Evolutionary conservation across 2,113 vertebrate genomes (phyloP), one percentile per base, ranked within the genome.

Genomic region (Microcebus griseorufus): DNA sequence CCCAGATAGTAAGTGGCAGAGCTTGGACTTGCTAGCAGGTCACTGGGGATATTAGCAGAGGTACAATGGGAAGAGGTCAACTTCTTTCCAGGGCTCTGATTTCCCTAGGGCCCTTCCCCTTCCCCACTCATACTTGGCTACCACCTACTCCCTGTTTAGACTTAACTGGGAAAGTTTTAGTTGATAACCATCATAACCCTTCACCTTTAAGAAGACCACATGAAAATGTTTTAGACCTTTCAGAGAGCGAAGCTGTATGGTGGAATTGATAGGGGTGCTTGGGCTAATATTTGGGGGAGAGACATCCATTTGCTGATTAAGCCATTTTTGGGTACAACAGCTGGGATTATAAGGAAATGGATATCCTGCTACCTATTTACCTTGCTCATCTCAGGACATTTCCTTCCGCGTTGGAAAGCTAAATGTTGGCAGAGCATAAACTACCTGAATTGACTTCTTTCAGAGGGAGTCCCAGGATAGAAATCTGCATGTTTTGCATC

Each of bases 201-300:
- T 72, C 29, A 7, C 34, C 80, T 93, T 95, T 91, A 95, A 64
- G 85, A 81, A 93, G 72, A 51, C 89, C n/a, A n/a, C 27, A 78
- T 78, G 55, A 64, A 93, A 79, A 78, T 88, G 53, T 67, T 80
- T 90, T 34, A 20, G 37, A 80, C n/a, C 20, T 64, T 64, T 58
- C 70, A 51, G 60, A 92, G 64, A 87, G 42, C 55, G 11, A 85
- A 78, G 62, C 70, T 22, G 0, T 64, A 12, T 82, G 27, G 51
- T 86, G 12, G 78, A 92, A 89, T 55, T 69, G 73, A 58, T 69
- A 51, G 48, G 14, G 12, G 23, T 72, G 37, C 32, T 14, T 78
- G 42, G 69, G 39, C 64, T 89, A 32, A 65, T 93, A 11, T 84
- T 78, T 93, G 75, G 65, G 51, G 25, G 58, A 96, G 42, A 88